These are phyloP conservation scores for Rhogogaster chlorosoma DNA, from an alignment of 2,888 invertebrate species.

Conservation along the genomic window DNA sequence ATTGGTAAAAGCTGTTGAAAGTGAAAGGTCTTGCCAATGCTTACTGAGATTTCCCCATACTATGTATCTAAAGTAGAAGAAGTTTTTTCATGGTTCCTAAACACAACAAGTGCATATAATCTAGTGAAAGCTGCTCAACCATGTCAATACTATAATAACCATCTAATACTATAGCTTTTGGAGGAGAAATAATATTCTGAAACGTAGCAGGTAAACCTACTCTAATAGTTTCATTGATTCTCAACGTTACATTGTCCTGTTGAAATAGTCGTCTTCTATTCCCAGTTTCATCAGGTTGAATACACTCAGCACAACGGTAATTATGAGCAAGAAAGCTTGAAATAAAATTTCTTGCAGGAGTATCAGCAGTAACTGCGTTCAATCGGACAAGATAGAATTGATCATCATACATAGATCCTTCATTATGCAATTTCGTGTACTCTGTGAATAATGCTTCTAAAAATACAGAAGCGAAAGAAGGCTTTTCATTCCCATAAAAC, in stretches of 20 bases:
- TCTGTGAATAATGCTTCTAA: too few relatives aligned
- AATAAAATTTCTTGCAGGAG: conserved; percentile 55
- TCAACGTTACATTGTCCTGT: neutral
- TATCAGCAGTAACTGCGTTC: conserved; percentile 51
- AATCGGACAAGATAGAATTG: neutral
- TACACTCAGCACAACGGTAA: conserved; percentile 55
- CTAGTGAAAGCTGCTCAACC: conserved; percentile 37
- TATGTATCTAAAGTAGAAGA: conserved; percentile 54
- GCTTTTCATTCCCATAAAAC: neutral
- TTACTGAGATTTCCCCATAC: conserved; percentile 18
- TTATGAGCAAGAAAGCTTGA: conserved; percentile 49
- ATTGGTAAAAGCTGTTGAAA: conserved; percentile 37
- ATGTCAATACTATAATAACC: neutral
- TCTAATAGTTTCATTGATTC: conserved; percentile 7
- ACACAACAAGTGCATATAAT: conserved; percentile 52
- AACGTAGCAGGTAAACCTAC: neutral
- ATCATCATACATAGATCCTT: conserved; percentile 14
- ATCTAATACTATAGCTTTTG: neutral
- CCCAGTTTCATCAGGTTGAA: conserved; percentile 34
- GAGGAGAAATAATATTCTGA: neutral
- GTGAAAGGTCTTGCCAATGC: neutral
- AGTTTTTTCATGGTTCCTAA: conserved; percentile 54
- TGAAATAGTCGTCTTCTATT: conserved; percentile 45
- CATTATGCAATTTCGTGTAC: too few relatives aligned
- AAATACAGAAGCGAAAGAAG: neutral